Conservation (phyloP, 2,888 invertebrate species). For the Cephus nigrinus region DNA sequence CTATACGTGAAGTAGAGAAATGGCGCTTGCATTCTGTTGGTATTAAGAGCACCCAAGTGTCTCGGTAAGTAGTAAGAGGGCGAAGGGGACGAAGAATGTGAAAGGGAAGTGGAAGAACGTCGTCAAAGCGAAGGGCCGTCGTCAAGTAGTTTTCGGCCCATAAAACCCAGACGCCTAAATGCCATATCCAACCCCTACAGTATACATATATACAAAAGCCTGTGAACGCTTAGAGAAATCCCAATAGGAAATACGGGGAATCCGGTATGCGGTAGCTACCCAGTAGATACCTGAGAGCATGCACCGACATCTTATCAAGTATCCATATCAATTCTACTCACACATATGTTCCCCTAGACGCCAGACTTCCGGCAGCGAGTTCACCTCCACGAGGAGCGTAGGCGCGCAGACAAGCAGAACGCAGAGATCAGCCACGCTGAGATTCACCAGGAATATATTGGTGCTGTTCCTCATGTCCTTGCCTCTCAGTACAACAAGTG, state of each 20-base stretch:
- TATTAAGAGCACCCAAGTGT: neutral
- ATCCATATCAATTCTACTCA: conserved; percentile 72
- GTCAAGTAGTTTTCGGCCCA: conserved; percentile 33
- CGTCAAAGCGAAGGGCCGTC: neutral
- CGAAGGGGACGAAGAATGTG: neutral
- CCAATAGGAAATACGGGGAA: neutral
- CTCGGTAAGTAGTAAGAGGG: neutral
- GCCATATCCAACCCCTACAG: conserved; percentile 18
- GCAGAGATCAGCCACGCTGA: conserved; percentile 92
- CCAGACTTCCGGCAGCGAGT: conserved; percentile 92
- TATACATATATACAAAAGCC: conserved; percentile 5
- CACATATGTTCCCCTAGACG: conserved; percentile 92
- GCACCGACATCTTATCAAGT: neutral
- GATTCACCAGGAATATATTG: conserved; percentile 93
- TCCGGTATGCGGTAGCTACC: neutral
- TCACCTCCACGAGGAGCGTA: conserved; percentile 93
- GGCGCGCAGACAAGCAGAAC: conserved; percentile 93
- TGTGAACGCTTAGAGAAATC: neutral
- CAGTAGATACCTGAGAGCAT: neutral
- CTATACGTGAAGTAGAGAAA: neutral
- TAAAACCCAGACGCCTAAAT: conserved; percentile 47
- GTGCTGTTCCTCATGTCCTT: conserved; percentile 96
- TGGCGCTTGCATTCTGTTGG: neutral
- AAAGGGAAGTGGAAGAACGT: neutral
- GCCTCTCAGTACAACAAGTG: conserved; percentile 90